Conservation (phyloP, 2,113 vertebrate genomes). For the Nesoenas mayeri region DNA sequence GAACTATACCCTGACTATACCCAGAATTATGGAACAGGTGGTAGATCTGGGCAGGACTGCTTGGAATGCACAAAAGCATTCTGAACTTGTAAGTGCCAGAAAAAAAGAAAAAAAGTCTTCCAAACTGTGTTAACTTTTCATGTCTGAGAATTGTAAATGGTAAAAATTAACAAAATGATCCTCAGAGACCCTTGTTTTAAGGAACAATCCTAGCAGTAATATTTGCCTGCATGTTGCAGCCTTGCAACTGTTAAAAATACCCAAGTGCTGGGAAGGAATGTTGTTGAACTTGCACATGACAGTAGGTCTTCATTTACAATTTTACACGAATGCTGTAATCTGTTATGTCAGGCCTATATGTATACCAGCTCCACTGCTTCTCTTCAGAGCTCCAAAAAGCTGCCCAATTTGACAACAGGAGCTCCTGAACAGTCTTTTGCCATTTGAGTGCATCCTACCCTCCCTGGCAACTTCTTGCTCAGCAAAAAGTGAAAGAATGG, state of each 20-base stretch:
- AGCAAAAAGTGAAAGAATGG: no score
- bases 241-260: neutral
- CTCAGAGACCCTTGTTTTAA: neutral
- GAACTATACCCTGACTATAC: conserved; percentile 82
- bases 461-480: fast-evolving
- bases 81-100: conserved; percentile 78
- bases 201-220: neutral
- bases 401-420: fast-evolving
- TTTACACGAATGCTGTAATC: fast-evolving
- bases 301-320: no score
- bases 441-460: fast-evolving
- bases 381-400: neutral
- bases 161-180: conserved; percentile 51
- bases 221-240: neutral
- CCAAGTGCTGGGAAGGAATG: neutral
- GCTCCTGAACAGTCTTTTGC: neutral
- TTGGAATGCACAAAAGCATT: conserved; percentile 80
- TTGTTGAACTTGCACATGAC: fast-evolving
- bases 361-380: fast-evolving
- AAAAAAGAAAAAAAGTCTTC: conserved; percentile 63
- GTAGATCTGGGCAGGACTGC: conserved; percentile 80
- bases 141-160: conserved; percentile 63
- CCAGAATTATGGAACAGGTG: conserved; percentile 84
- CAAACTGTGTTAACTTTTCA: conserved; percentile 74
- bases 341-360: fast-evolving